Percentiles rank a stretch among this genome's conserved stretches.
These are phyloP conservation scores for Echiichthys vipera DNA, from an alignment of 2,797 vertebrate species.

Conservation along the genomic window DNA sequence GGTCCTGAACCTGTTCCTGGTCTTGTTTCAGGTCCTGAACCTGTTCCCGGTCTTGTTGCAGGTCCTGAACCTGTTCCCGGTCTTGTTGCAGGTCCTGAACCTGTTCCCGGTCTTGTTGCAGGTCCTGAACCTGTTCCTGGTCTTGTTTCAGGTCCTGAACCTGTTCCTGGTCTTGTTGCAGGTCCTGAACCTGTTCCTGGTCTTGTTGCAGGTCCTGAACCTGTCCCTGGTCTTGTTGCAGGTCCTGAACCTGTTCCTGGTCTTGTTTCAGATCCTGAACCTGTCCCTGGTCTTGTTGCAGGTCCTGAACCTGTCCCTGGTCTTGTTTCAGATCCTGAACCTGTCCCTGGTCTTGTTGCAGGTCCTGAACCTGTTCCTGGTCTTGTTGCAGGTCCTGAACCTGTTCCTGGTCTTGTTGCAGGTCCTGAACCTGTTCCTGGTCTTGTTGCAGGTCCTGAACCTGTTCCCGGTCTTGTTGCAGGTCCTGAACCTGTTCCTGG, in stretches of 20 bases:
- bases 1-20: background rate
- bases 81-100: background rate
- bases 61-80: background rate
- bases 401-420: background rate
- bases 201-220: too few species aligned
- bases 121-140: too few species aligned
- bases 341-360: background rate
- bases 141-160: too few species aligned
- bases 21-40: slow-evolving; percentile 89
- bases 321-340: background rate
- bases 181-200: too few species aligned
- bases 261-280: too few species aligned
- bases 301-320: background rate
- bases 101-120: too few species aligned
- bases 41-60: slow-evolving; percentile 93
- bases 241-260: too few species aligned
- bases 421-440: too few species aligned
- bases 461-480: background rate
- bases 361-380: background rate
- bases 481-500: slow-evolving; percentile 87
- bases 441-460: background rate
- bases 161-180: too few species aligned
- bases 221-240: too few species aligned
- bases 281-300: background rate
- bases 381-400: background rate